Evolutionary conservation across 2,113 vertebrate genomes (phyloP), one percentile per base, ranked within the genome.

Genomic region (Elephas maximus): DNA sequence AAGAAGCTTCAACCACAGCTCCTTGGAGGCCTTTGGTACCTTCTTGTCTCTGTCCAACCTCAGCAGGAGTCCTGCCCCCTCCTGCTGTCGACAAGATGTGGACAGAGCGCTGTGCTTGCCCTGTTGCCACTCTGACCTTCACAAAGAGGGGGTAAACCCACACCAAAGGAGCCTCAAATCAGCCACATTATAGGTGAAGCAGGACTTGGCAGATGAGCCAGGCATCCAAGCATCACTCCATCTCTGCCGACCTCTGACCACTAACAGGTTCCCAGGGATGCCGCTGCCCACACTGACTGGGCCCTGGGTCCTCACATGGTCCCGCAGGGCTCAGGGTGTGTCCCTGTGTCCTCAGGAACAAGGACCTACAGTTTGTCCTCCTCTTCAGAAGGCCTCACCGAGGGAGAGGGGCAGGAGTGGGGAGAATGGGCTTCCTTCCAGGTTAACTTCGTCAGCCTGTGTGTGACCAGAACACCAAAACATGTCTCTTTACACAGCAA

Each of bases 401-500:
- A 41, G 48, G 14, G 5, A 24, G 2, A 77, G 9, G 17, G 4
- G 5, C 17, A 95, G 53, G 44, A 60, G 11, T 57, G 7, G 41
- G 33, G 41, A 37, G 85, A 30, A 60, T 0, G 1, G 33, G 23
- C 30, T 87, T 33, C 62, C 21, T 18, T 37, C 24, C 30, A 63
- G 51, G 24, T 37, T 73, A 10, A 57, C 37, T 5, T 63, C 30
- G 44, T n/a, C 30, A 30, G 21, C 26, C 37, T 92, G 23, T 2
- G 0, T 74, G 10, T 53, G 12, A 17, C 53, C 65, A 48, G 37
- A 51, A 44, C 85, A 44, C 11, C 26, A n/a, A 67, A n/a, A 6
- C 0, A 1, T 30, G 17, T 23, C 62, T 57, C 23, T 2, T 28
- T 12, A 44, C 44, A 6, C 0, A 12, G 37, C 24, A n/a, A 73